Evolutionary conservation across 2,797 vertebrate genomes (phyloP).

Genomic region (Peromyscus attwateri): DNA sequence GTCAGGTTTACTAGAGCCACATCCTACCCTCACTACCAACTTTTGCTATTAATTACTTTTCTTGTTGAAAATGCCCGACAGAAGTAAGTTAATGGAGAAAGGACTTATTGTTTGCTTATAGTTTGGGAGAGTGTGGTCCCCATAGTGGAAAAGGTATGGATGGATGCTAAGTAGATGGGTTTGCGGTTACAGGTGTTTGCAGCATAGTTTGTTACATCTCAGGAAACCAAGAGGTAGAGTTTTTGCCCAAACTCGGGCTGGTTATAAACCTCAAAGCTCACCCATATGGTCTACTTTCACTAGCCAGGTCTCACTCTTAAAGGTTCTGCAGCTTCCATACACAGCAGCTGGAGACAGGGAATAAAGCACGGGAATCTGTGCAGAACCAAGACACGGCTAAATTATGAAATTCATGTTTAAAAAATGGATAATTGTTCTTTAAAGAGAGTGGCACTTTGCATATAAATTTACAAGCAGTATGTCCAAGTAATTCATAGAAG

Average conservation of each 20-base stretch:
- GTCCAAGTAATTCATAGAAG: background rate
- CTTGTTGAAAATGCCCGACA: background rate
- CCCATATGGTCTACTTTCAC: too few relatives aligned
- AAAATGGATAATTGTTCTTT: background rate
- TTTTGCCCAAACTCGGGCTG: background rate
- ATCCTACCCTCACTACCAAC: background rate
- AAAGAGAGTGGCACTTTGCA: background rate
- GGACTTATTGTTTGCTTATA: background rate
- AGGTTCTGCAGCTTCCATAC: background rate
- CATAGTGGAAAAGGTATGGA: background rate
- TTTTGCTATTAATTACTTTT: background rate
- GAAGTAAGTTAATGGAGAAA: background rate
- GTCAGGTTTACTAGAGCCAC: background rate
- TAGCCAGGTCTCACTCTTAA: background rate
- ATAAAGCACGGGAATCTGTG: too few relatives aligned
- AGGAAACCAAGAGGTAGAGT: background rate
- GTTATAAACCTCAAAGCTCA: background rate
- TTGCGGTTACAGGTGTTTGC: background rate
- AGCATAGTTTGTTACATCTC: background rate
- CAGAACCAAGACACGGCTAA: background rate
- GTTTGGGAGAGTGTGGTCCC: background rate
- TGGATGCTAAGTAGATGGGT: background rate
- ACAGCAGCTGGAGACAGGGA: background rate
- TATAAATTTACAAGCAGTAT: background rate
- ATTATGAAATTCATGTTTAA: background rate